phyloP scores from a whole-genome alignment of 2,797 vertebrate genomes.

The Acanthis flammea region DNA sequence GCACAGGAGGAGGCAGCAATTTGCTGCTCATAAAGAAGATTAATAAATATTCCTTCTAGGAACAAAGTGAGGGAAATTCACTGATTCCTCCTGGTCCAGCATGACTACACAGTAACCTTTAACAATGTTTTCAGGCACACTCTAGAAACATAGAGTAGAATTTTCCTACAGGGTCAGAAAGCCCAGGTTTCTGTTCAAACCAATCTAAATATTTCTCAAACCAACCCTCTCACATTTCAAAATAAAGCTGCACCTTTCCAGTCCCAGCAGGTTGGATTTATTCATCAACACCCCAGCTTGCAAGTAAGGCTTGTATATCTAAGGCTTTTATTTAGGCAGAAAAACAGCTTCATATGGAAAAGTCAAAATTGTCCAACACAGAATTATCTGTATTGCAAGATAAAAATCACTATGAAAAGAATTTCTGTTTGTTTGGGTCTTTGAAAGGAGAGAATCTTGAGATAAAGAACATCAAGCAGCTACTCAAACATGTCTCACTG shows the following conservation, averaged over 20 bases:
- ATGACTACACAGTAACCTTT: background rate
- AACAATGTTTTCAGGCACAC: background rate
- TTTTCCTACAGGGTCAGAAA: background rate
- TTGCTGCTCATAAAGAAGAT: slow-evolving; percentile 6
- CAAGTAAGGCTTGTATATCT: background rate
- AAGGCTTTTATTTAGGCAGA: background rate
- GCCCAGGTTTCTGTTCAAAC: background rate
- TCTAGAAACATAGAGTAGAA: background rate
- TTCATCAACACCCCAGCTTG: background rate
- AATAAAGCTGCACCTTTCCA: background rate
- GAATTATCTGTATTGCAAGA: background rate
- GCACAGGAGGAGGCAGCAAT: background rate
- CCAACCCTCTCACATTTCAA: background rate
- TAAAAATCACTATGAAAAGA: background rate
- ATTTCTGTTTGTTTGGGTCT: background rate
- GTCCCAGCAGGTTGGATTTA: background rate
- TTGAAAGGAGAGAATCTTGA: background rate
- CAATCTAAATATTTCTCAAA: background rate
- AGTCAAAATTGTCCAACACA: background rate
- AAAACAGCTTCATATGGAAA: background rate
- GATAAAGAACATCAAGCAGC: slow-evolving; percentile 6
- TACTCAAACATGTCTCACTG: background rate
- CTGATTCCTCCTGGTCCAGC: background rate
- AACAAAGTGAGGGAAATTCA: background rate
- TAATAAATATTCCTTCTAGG: background rate